Evolutionary conservation across 2,797 vertebrate species (phyloP), one percentile per base, ranked within the genome.

Genomic region (Hirundo rustica): DNA sequence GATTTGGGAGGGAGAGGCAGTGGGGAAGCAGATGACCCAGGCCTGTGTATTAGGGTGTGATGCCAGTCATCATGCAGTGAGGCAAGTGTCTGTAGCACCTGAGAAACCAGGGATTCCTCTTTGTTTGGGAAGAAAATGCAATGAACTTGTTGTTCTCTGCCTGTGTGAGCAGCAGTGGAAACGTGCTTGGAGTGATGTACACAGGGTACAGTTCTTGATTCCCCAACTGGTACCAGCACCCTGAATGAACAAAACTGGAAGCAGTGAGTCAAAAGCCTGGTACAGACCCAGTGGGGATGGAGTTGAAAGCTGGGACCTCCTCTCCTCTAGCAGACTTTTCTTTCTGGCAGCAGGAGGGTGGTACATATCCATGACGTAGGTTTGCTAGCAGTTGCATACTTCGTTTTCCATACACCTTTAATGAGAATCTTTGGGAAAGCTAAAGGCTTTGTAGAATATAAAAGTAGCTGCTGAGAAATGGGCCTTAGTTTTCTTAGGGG

Each of bases 141-240:
- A 26, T 32, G 50, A 40, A 25, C 30, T 62, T 38, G 3, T 32
- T 79, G 21, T 34, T 60, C 18, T 88, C 13, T 76, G 55, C 45
- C 27, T 83, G 38, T 44, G 23, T 66, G 47, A 94, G 20, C 65
- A 64, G 50, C n/a, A 47, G 18, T 78, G 26, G 65, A 74, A 58
- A 45, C 0, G 0, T 48, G 19, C 50, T 66, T 75, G 34, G 50
- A 57, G 53, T 57, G 26, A 26, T 21, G 19, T 36, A 23, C 13
- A 7, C 2, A 26, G 47, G 13, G 17, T 79, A 26, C 51, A 29
- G 44, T 36, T 83, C 60, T 93, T 44, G 27, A 36, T 62, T 73
- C 15, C 81, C 40, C 27, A 32, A 2, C 13, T 36, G 40, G 5
- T 55, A 20, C 3, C 34, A 42, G 44, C 40, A 77, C 19, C 30